These are phyloP conservation scores for Nipponacmea schrenckii DNA, from an alignment of 2,888 invertebrate species.

Conservation along the genomic window DNA sequence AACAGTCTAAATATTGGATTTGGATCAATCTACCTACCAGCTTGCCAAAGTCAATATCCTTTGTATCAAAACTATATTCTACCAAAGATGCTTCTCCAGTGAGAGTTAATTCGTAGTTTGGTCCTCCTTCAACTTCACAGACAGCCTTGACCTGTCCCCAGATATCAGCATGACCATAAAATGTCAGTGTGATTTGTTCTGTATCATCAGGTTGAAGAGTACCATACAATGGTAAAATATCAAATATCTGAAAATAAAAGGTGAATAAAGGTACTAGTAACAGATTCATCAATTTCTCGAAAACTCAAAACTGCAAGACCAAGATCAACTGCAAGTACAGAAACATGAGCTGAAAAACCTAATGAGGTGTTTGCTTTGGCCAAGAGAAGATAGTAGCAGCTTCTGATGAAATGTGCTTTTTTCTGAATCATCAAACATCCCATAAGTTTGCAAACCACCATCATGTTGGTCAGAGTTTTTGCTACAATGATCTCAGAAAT, in stretches of 20 bases:
- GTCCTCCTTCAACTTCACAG: constrained; percentile 68
- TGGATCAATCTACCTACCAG: constrained; percentile 41
- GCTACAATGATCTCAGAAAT: no score
- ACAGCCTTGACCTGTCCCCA: constrained; percentile 64
- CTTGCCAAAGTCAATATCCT: constrained; percentile 66
- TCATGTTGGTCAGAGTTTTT: no score
- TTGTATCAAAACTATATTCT: constrained; percentile 63
- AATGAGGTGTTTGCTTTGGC: no score
- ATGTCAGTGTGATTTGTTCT: constrained; percentile 67
- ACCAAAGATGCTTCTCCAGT: constrained; percentile 67
- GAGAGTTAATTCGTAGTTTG: constrained; percentile 64
- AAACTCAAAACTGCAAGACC: not conserved
- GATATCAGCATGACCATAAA: constrained; percentile 68
- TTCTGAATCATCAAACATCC: no score
- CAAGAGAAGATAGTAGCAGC: no score
- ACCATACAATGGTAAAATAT: constrained; percentile 68
- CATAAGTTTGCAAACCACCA: no score
- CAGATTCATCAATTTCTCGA: not conserved
- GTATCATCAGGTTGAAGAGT: constrained; percentile 65
- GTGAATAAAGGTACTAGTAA: no score
- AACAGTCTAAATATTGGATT: no score
- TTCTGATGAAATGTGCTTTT: no score
- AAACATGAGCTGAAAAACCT: not conserved
- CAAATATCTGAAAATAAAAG: constrained; percentile 63
- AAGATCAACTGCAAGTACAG: not conserved